Conservation (phyloP, 2,113 vertebrate genomes). For the Pica pica region DNA sequence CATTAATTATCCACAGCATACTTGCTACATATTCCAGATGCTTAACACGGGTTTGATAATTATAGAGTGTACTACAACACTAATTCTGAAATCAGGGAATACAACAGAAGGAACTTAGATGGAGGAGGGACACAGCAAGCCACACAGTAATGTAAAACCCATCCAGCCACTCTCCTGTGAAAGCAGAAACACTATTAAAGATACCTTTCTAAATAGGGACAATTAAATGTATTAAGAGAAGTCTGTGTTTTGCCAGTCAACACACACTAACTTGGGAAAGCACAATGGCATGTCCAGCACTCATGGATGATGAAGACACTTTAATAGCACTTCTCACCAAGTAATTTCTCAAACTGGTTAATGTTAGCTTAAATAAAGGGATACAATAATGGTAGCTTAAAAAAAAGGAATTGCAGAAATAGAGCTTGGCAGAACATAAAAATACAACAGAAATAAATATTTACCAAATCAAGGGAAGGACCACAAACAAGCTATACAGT, state of each 20-base stretch:
- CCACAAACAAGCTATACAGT: neutral
- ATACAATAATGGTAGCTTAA: neutral
- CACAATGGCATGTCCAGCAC: neutral
- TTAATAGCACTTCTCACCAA: neutral
- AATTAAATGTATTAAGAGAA: neutral
- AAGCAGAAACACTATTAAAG: neutral
- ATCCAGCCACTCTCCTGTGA: neutral
- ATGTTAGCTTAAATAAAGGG: neutral
- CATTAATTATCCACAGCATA: neutral
- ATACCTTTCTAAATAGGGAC: neutral
- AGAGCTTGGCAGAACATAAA: neutral
- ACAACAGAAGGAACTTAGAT: neutral
- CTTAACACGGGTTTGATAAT: neutral
- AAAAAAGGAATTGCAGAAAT: neutral
- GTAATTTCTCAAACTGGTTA: neutral
- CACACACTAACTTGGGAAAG: neutral
- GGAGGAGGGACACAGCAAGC: neutral
- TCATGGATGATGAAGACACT: rapidly evolving
- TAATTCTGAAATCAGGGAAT: neutral
- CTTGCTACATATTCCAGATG: neutral
- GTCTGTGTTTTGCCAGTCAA: neutral
- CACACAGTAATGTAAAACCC: neutral
- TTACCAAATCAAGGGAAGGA: neutral
- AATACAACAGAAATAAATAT: neutral
- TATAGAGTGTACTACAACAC: neutral